Conservation (phyloP, 2,113 vertebrate genomes). For the Ciconia maguari region DNA sequence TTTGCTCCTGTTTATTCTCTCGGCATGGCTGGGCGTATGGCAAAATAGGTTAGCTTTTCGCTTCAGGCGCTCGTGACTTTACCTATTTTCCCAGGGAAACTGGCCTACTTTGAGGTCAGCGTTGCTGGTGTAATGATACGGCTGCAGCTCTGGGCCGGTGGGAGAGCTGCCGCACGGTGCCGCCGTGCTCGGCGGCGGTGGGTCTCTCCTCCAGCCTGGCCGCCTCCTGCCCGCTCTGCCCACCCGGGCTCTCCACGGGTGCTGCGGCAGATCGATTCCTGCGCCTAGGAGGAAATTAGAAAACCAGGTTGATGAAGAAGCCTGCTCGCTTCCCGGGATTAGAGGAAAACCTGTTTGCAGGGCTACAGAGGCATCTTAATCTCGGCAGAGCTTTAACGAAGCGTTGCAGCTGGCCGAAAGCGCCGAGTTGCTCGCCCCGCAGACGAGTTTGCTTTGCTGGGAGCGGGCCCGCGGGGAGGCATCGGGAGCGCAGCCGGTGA, state of each 20-base stretch:
- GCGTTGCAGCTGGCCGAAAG: fast-evolving
- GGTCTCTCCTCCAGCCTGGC: background rate
- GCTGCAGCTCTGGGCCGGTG: background rate
- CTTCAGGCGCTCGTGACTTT: slow-evolving; percentile 26
- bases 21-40: background rate
- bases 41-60: slow-evolving; percentile 59
- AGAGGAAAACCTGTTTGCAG: background rate
- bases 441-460: background rate
- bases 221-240: fast-evolving
- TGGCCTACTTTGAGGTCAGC: slow-evolving; percentile 72
- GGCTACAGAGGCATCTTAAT: background rate
- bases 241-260: background rate
- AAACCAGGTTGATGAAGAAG: background rate
- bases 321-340: background rate
- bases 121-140: background rate
- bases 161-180: background rate
- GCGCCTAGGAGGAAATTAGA: background rate
- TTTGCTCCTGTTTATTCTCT: slow-evolving; percentile 2
- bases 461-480: background rate
- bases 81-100: slow-evolving; percentile 63
- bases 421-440: fast-evolving
- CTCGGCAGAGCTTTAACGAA: background rate
- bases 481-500: fast-evolving
- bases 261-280: background rate
- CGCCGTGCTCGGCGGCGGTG: fast-evolving